These are phyloP conservation scores for Amia ocellicauda DNA, from an alignment of 2,113 vertebrate genomes.

Conservation along the genomic window DNA sequence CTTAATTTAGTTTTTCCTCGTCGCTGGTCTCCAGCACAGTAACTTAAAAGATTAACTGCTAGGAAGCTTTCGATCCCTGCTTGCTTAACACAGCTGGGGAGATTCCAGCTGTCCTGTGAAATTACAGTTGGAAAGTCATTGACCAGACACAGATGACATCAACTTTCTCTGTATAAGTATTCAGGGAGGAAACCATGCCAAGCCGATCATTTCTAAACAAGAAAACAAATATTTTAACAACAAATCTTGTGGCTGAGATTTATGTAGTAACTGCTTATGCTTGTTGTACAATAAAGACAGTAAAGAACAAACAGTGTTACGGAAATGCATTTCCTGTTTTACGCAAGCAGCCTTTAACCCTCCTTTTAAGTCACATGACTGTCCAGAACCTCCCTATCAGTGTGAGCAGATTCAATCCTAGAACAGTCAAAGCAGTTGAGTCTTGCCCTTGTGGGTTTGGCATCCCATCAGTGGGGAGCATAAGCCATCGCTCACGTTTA, in stretches of 20 bases:
- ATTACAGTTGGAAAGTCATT: neutral
- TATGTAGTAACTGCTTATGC: no score
- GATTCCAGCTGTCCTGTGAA: neutral
- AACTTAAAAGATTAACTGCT: conserved; percentile 3
- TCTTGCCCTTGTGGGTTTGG: conserved; percentile 13
- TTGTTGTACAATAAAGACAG: no score
- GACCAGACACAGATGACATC: neutral
- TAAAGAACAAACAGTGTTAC: no score
- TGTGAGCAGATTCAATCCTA: neutral
- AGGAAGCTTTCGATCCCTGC: neutral
- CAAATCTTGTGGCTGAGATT: no score
- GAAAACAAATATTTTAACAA: no score
- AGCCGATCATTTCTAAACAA: neutral
- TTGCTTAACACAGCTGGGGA: neutral
- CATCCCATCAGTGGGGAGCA: neutral
- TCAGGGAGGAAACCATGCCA: neutral
- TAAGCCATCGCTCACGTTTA: conserved; percentile 3
- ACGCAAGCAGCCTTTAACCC: no score
- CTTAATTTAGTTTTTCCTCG: neutral
- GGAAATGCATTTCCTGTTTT: no score
- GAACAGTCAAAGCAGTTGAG: neutral
- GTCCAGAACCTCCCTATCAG: neutral
- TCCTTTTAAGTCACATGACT: no score
- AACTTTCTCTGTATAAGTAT: neutral
- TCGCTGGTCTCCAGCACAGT: neutral